A percentile compares a stretch with the other conserved stretches of the same genome.
These are phyloP conservation scores for Otolemur garnettii DNA, from an alignment of 2,113 vertebrate genomes.

Conservation along the genomic window DNA sequence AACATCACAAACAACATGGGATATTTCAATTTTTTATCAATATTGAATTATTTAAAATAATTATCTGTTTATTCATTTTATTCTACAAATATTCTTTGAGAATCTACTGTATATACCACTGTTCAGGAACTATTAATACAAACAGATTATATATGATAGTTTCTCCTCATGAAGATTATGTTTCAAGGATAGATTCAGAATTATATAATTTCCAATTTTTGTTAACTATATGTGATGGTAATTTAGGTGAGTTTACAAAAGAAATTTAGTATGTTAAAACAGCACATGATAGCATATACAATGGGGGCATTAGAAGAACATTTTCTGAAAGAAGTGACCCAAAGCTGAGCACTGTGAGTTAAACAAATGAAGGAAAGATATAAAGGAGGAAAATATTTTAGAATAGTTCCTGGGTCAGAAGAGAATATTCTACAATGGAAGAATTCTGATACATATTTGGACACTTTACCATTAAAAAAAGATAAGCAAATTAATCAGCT, in stretches of 20 bases:
- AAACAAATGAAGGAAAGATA: neutral
- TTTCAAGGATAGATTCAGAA: neutral
- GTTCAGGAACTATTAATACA: neutral
- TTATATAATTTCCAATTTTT: neutral
- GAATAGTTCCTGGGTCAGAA: neutral
- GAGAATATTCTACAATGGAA: neutral
- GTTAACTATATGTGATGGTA: neutral
- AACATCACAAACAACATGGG: neutral
- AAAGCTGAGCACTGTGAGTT: neutral
- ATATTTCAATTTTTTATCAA: neutral
- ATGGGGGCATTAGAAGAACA: neutral
- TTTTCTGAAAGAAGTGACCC: neutral
- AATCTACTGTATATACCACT: neutral
- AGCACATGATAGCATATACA: neutral
- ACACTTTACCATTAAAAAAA: slow-evolving; percentile 30
- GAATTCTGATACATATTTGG: neutral
- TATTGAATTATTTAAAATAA: neutral
- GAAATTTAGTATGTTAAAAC: neutral
- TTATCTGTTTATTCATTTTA: neutral
- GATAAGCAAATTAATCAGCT: neutral
- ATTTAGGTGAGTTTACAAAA: neutral
- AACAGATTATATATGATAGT: neutral
- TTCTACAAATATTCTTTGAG: neutral
- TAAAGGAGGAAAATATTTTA: neutral
- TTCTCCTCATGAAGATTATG: neutral